A percentile compares a stretch with the other conserved stretches of the same genome.
Evolutionary conservation across 2,888 invertebrate genomes (phyloP).

Genomic region (Lottia gigantea): DNA sequence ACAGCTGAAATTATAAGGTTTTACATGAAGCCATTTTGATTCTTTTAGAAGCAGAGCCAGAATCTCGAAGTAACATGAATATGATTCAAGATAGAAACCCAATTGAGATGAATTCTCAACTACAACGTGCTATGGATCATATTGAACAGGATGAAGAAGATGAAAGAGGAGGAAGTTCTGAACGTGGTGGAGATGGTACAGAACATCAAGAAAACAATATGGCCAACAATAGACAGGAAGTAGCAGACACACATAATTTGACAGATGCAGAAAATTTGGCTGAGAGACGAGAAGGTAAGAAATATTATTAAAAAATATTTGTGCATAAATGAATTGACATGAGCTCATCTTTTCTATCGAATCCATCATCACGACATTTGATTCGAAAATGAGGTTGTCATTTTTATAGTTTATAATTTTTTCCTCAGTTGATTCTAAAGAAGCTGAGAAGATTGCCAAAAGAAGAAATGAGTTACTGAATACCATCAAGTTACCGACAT

Average conservation of each 20-base stretch:
- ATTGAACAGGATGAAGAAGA: slow-evolving; percentile 32
- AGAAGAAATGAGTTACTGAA: slow-evolving; percentile 50
- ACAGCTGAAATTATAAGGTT: too few relatives aligned
- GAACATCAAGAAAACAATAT: background rate
- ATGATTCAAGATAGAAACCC: slow-evolving; percentile 22
- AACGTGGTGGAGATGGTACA: background rate
- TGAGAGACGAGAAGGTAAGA: background rate
- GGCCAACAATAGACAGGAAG: background rate
- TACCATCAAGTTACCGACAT: slow-evolving; percentile 55
- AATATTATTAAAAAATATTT: too few relatives aligned
- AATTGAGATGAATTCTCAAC: slow-evolving; percentile 24
- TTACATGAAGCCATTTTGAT: background rate
- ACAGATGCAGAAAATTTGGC: background rate
- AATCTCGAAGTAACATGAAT: too few relatives aligned
- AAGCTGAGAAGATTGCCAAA: slow-evolving; percentile 41
- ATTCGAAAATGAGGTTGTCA: too few relatives aligned
- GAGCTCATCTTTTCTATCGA: too few relatives aligned
- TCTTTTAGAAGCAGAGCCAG: slow-evolving; percentile 20
- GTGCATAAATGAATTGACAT: too few relatives aligned
- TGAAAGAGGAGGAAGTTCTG: slow-evolving; percentile 16
- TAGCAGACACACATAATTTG: background rate
- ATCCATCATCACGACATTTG: too few relatives aligned
- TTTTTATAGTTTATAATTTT: too few relatives aligned
- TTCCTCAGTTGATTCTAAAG: slow-evolving; percentile 41
- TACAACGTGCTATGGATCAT: slow-evolving; percentile 16